Evolutionary conservation across 30 jellyfish, hydroid and myxozoan species (phyloP).

Genomic region (Rhopilema esculentum): DNA sequence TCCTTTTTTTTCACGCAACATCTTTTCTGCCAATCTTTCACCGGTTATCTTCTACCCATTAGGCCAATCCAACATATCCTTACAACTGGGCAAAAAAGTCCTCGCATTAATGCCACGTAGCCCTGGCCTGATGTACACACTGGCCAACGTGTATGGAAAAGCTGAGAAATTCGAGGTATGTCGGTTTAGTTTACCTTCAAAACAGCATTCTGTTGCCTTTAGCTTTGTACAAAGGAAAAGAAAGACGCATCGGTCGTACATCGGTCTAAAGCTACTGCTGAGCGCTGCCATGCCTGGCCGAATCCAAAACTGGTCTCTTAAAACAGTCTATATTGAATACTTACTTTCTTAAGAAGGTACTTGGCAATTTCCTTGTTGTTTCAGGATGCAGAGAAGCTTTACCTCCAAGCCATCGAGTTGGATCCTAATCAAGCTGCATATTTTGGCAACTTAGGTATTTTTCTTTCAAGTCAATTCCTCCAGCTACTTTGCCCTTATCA

Average conservation of each 20-base stretch:
- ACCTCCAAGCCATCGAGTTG: slow-evolving; percentile 66
- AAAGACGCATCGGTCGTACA: too few relatives aligned
- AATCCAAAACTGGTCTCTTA: not conserved
- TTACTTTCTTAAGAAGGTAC: not conserved
- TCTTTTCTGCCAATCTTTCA: too few relatives aligned
- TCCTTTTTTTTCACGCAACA: too few relatives aligned
- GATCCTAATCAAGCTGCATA: slow-evolving; percentile 78
- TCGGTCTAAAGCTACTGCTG: too few relatives aligned
- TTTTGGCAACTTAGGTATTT: slow-evolving; percentile 80
- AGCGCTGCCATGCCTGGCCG: not conserved
- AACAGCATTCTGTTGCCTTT: not conserved
- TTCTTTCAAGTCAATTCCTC: not conserved
- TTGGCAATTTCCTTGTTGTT: not conserved
- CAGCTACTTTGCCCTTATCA: too few relatives aligned
- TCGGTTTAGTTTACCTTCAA: not conserved
- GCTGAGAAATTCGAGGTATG: slow-evolving; percentile 63
- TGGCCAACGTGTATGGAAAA: slow-evolving; percentile 74
- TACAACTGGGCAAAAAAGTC: slow-evolving; percentile 42
- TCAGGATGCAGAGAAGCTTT: slow-evolving; percentile 73
- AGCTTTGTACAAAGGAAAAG: too few relatives aligned
- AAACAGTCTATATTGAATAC: not conserved
- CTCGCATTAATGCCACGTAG: slow-evolving; percentile 51
- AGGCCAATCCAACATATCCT: slow-evolving; percentile 51
- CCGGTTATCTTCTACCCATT: not conserved
- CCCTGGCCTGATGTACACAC: slow-evolving; percentile 40